Evolutionary conservation across 2,113 vertebrate genomes (phyloP), one percentile per base, ranked within the genome.

Genomic region (Mesocricetus auratus): DNA sequence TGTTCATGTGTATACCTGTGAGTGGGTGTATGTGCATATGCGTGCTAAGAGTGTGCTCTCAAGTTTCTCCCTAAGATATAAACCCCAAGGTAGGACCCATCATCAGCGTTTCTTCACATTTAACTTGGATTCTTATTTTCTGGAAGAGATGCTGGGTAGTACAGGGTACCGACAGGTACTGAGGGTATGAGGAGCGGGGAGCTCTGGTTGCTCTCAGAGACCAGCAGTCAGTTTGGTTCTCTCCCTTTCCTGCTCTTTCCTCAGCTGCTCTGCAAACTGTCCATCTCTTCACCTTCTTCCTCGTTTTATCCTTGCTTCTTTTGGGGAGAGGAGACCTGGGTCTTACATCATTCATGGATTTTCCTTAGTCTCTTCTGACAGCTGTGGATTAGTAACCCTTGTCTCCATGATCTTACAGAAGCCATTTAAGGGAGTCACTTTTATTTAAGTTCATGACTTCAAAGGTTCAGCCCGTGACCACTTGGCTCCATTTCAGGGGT

Each of bases 91-190:
- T 22, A 45, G 79, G 60, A 53, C 50, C 26, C 62, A 29, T 73
- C 22, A 9, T 24, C 31, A 29, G 71, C 78, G 6, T 50, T 45
- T 68, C 31, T 47, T 31, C 31, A 50, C 33, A 42, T 31, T 78
- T 94, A 39, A 66, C 45, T 8, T n/a, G 29, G 36, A 31, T 60
- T 58, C n/a, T 45, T 68, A 0, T 50, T 47, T 75, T 64, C 19
- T 77, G 39, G 50, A 47, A 56, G 79, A 11, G 26, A 50, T 17
- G 19, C 12, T 24, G 45, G 26, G 3, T 10, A 50, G 13, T 15
- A 10, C 7, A 19, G 6, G 1, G 10, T 29, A 73, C 7, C 0
- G 29, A 11, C 21, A 42, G 7, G 9, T 1, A 24, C 24, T 39
- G 74, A 39, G 5, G 29, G 42, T 1, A 5, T 24, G 22, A 24